Conservation (phyloP, 2,888 invertebrate species). For the Harmothoe impar region DNA sequence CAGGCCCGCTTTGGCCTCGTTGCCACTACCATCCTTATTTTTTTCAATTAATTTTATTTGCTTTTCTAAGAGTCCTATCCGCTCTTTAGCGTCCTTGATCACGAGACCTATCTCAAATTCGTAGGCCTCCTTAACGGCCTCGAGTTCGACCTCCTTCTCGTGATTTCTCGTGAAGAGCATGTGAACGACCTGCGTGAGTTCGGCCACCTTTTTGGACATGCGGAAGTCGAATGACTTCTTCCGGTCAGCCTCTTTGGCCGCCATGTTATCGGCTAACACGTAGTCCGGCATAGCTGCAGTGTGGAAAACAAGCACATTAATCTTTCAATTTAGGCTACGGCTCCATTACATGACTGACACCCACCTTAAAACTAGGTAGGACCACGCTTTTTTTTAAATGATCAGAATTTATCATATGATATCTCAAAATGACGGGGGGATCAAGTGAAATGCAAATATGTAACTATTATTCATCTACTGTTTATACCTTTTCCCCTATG, state of each 20-base stretch:
- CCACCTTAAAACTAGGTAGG: not conserved
- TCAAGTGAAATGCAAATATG: no score
- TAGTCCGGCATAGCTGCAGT: slow-evolving; percentile 26
- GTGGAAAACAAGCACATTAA: not conserved
- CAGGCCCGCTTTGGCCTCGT: not conserved
- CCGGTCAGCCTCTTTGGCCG: slow-evolving; percentile 61
- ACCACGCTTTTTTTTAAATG: not conserved
- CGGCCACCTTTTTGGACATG: slow-evolving; percentile 83
- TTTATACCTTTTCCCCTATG: no score
- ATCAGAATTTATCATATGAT: not conserved
- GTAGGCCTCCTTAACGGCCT: slow-evolving; percentile 80
- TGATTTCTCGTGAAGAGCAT: slow-evolving; percentile 83
- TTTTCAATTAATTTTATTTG: slow-evolving; percentile 72
- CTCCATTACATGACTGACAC: not conserved
- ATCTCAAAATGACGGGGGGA: no score
- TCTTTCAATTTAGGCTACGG: no score
- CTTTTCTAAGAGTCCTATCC: slow-evolving; percentile 73
- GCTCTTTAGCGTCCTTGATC: slow-evolving; percentile 75
- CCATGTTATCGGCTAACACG: slow-evolving; percentile 24
- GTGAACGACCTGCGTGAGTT: slow-evolving; percentile 82
- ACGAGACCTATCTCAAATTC: slow-evolving; percentile 79
- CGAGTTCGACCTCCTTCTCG: slow-evolving; percentile 82
- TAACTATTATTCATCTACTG: no score
- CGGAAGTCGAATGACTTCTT: slow-evolving; percentile 80
- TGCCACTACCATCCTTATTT: slow-evolving; percentile 55